A percentile compares a stretch with the other conserved stretches of the same genome.
Evolutionary conservation across 2,888 invertebrate species (phyloP).

Genomic region (Zootermopsis nevadensis): DNA sequence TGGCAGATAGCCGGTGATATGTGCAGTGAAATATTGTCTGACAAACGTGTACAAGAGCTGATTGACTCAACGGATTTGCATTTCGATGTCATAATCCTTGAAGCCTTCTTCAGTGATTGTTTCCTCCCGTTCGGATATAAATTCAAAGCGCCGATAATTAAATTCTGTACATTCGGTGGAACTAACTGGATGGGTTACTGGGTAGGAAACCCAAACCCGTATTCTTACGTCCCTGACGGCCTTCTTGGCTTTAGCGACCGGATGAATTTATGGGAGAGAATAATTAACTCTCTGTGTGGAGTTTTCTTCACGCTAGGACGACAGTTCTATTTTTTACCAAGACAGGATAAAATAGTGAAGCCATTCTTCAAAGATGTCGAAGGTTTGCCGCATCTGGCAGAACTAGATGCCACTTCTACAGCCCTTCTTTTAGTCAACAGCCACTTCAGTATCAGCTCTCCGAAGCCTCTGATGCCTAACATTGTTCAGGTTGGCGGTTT

Average conservation of each 20-base stretch:
- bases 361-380: slow-evolving; percentile 34
- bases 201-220: slow-evolving; percentile 65
- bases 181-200: slow-evolving; percentile 64
- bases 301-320: neutral
- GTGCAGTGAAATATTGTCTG: too few relatives aligned
- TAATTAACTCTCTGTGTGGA: slow-evolving; percentile 63
- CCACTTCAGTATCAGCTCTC: slow-evolving; percentile 55
- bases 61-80: slow-evolving; percentile 33
- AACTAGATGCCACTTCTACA: slow-evolving; percentile 53
- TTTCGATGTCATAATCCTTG: slow-evolving; percentile 51
- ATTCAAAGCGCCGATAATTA: slow-evolving; percentile 56
- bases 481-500: slow-evolving; percentile 58
- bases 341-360: slow-evolving; percentile 36
- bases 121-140: slow-evolving; percentile 48
- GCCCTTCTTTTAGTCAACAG: slow-evolving; percentile 56
- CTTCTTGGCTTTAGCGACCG: slow-evolving; percentile 64
- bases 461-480: slow-evolving; percentile 56
- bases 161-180: slow-evolving; percentile 63
- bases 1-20: too few relatives aligned
- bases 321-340: slow-evolving; percentile 20
- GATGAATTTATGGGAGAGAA: slow-evolving; percentile 63
- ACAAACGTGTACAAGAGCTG: slow-evolving; percentile 40
- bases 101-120: slow-evolving; percentile 48
- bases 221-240: slow-evolving; percentile 66
- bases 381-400: slow-evolving; percentile 50